Conservation (phyloP, 2,113 vertebrate species). For the Sula dactylatra region DNA sequence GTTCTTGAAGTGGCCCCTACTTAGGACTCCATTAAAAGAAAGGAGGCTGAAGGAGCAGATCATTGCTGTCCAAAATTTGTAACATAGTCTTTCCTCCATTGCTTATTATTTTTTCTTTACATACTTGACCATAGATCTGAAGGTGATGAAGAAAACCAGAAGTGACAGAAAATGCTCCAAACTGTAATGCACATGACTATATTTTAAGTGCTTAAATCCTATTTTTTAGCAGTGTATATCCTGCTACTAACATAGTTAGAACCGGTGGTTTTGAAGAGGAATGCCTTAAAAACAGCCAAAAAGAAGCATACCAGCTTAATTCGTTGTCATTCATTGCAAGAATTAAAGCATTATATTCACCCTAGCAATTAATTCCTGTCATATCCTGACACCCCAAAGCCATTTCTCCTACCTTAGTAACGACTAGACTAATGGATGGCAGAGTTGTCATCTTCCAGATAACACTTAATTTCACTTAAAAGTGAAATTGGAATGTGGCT, state of each 20-base stretch:
- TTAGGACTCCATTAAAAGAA: neutral
- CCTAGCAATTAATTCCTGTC: neutral
- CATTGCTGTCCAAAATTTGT: neutral
- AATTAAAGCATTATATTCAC: neutral
- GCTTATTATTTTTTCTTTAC: neutral
- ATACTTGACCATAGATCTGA: neutral
- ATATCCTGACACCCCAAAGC: neutral
- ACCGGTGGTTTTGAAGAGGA: slow-evolving; percentile 10
- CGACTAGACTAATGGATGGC: neutral
- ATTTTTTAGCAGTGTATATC: slow-evolving; percentile 2
- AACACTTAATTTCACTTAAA: neutral
- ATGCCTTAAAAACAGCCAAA: slow-evolving; percentile 54
- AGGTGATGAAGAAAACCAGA: neutral
- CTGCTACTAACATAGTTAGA: neutral
- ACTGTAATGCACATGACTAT: neutral
- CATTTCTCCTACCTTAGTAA: neutral
- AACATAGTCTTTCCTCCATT: neutral
- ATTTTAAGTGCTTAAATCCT: slow-evolving; percentile 19
- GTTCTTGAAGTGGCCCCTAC: neutral
- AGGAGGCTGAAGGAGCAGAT: neutral
- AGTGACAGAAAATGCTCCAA: neutral
- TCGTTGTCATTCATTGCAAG: neutral
- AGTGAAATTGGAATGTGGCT: neutral
- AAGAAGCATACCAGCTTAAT: neutral
- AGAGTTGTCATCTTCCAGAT: neutral